phyloP scores from a whole-genome alignment of 2,113 vertebrate species.

The Caracal caracal region DNA sequence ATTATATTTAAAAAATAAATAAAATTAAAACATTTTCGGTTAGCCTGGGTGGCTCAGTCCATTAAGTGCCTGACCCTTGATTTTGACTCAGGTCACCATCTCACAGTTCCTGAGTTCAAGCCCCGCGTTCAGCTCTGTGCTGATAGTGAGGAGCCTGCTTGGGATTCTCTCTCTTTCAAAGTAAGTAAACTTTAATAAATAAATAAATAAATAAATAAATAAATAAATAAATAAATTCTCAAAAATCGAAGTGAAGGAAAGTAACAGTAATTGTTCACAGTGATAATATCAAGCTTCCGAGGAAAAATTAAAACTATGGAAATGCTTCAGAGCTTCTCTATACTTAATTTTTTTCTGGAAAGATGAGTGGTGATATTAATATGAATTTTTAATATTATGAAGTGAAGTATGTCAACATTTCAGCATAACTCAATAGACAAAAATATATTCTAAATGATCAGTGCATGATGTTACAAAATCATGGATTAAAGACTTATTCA shows the following conservation, averaged over 20 bases:
- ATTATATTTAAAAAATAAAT: too few species aligned
- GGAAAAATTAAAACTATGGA: neutral
- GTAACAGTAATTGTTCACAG: neutral
- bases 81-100: too few species aligned
- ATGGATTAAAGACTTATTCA: neutral
- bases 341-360: neutral
- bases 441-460: neutral
- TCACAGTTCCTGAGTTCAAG: too few species aligned
- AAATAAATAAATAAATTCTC: neutral
- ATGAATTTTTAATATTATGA: neutral
- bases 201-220: too few species aligned
- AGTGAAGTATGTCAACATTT: neutral
- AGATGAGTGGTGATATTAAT: neutral
- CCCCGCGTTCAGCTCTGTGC: too few species aligned
- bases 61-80: too few species aligned
- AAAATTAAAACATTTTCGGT: too few species aligned
- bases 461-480: neutral
- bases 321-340: neutral
- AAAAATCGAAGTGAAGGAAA: neutral
- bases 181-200: too few species aligned
- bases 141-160: too few species aligned
- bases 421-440: neutral
- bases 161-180: too few species aligned
- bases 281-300: neutral
- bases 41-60: too few species aligned